These are phyloP conservation scores for Ceratina japonica DNA, from an alignment of 1,140 invertebrate genomes.

Conservation along the genomic window DNA sequence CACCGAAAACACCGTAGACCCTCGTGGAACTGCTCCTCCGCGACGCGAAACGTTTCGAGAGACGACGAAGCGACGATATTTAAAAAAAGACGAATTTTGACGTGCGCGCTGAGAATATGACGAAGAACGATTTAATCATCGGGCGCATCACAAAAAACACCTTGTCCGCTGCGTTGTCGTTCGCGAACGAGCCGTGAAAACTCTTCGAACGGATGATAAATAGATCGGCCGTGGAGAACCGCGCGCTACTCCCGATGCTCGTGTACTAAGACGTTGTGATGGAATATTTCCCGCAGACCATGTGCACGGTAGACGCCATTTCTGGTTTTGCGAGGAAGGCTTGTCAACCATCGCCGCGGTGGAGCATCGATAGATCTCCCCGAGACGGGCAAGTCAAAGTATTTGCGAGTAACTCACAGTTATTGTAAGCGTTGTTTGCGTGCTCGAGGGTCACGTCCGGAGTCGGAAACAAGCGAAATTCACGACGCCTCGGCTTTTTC, in stretches of 20 bases:
- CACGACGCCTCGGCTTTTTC: conserved; percentile 62
- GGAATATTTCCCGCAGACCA: conserved; percentile 60
- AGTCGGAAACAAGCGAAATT: conserved; percentile 59
- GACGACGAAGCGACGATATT: background rate
- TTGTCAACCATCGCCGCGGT: conserved; percentile 72
- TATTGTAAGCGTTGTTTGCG: conserved; percentile 54
- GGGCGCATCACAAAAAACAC: conserved; percentile 53
- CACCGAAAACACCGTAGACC: no score
- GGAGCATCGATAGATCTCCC: conserved; percentile 62
- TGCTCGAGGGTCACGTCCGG: conserved; percentile 56
- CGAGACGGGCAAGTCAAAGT: conserved; percentile 56
- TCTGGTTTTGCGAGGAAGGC: conserved; percentile 67
- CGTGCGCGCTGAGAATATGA: conserved; percentile 45
- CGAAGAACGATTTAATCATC: conserved; percentile 39
- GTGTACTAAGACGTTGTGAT: conserved; percentile 29
- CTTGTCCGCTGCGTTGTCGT: conserved; percentile 47
- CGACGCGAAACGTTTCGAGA: background rate
- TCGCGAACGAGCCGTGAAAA: conserved; percentile 31
- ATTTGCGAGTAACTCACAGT: conserved; percentile 67
- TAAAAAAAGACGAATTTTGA: conserved; percentile 46
- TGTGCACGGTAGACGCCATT: conserved; percentile 77
- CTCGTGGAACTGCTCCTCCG: no score
- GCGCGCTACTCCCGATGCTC: conserved; percentile 19
- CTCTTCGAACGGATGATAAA: conserved; percentile 41
- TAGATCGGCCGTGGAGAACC: conserved; percentile 35